These are phyloP conservation scores for Diceros bicornis DNA, from an alignment of 2,797 vertebrate species.

Conservation along the genomic window DNA sequence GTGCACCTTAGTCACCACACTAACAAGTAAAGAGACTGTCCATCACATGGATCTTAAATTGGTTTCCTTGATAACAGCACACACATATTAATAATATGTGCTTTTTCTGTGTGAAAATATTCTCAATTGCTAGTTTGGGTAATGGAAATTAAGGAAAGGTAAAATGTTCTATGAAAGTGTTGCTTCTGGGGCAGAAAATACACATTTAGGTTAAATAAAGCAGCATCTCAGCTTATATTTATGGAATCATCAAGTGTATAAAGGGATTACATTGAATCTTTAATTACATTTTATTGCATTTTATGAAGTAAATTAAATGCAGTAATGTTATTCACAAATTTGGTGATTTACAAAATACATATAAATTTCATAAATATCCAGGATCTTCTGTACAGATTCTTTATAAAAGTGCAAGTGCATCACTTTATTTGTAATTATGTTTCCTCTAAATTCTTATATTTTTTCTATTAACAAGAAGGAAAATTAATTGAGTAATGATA, in stretches of 20 bases:
- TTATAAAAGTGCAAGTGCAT: neutral
- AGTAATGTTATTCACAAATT: neutral
- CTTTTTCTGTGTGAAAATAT: neutral
- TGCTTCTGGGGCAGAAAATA: neutral
- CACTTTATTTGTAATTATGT: neutral
- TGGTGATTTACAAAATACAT: neutral
- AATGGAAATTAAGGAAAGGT: neutral
- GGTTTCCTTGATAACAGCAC: neutral
- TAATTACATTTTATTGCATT: neutral
- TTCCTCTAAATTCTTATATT: neutral
- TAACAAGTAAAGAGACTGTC: neutral
- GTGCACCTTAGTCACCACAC: neutral
- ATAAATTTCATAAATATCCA: neutral
- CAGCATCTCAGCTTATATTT: neutral
- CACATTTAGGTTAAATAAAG: neutral
- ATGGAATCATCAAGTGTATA: neutral
- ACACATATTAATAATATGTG: neutral
- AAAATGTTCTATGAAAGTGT: neutral
- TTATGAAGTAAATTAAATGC: neutral
- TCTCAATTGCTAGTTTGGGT: neutral
- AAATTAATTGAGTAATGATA: neutral
- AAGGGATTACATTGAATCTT: neutral
- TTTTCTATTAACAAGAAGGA: neutral
- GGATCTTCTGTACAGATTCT: neutral
- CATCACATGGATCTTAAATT: neutral